Evolutionary conservation across 2,888 invertebrate species (phyloP).

Genomic region (Harpagoxenus sublaevis): DNA sequence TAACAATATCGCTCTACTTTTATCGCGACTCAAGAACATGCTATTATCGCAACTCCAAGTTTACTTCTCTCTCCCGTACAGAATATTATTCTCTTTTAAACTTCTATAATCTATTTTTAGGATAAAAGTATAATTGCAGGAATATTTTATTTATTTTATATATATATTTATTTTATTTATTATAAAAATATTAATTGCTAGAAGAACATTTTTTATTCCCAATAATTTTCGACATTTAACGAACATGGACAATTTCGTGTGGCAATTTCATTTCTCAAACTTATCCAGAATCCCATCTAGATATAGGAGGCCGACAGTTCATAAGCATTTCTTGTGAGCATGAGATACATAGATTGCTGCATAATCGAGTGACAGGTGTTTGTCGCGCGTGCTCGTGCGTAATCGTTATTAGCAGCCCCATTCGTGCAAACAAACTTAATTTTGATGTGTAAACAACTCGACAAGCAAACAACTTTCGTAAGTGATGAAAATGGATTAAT

Average conservation of each 20-base stretch:
- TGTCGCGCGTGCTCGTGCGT: background rate
- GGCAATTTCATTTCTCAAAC: background rate
- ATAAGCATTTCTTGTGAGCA: constrained; percentile 18
- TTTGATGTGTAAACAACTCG: constrained; percentile 44
- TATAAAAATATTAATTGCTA: too few relatives aligned
- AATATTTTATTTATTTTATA: too few relatives aligned
- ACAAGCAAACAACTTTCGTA: constrained; percentile 48
- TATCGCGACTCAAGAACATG: constrained; percentile 8
- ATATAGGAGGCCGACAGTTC: background rate
- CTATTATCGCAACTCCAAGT: constrained; percentile 21
- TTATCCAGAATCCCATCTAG: background rate
- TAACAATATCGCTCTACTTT: constrained; percentile 23
- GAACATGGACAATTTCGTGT: background rate
- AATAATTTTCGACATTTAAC: background rate
- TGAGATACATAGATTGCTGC: constrained; percentile 10
- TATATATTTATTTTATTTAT: too few relatives aligned
- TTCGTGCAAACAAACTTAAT: constrained; percentile 40
- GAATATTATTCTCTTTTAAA: background rate
- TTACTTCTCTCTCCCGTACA: background rate
- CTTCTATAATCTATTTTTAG: background rate
- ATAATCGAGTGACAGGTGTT: constrained; percentile 23
- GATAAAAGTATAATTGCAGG: background rate
- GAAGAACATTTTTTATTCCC: background rate
- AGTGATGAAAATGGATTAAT: constrained; percentile 65
- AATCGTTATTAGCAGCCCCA: constrained; percentile 15